Conservation (phyloP, 2,888 invertebrate species). For the Villa cingulata region DNA sequence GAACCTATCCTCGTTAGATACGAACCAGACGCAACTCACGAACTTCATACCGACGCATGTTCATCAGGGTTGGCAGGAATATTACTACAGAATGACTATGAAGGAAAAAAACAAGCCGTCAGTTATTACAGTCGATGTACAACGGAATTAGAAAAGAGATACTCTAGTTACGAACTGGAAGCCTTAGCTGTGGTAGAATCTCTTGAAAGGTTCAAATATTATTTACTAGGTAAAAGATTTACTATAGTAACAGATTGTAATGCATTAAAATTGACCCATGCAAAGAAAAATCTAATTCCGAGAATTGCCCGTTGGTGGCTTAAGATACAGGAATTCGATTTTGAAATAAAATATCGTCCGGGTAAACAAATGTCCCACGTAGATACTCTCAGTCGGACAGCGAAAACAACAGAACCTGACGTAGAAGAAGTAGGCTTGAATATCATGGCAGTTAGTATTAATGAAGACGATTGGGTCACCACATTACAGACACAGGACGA, state of each 20-base stretch:
- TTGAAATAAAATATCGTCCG: neutral
- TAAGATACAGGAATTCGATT: constrained; percentile 1
- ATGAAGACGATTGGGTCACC: constrained; percentile 1
- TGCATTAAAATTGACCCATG: neutral
- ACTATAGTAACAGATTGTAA: constrained; percentile 5
- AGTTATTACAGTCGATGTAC: too few relatives aligned
- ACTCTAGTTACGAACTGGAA: too few relatives aligned
- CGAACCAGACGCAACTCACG: too few relatives aligned
- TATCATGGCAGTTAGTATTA: neutral
- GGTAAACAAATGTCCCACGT: neutral
- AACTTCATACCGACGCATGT: too few relatives aligned
- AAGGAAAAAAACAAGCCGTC: neutral
- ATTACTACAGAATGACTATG: too few relatives aligned
- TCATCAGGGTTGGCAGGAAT: too few relatives aligned
- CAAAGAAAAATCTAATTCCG: too few relatives aligned
- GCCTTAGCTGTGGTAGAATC: constrained; percentile 1
- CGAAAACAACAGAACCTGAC: neutral
- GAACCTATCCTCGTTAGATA: too few relatives aligned
- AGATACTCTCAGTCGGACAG: neutral
- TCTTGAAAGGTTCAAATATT: constrained; percentile 1
- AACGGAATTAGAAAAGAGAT: too few relatives aligned
- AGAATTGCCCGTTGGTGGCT: too few relatives aligned
- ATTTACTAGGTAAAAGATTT: constrained; percentile 1
- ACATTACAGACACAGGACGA: neutral
- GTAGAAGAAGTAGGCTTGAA: neutral